Percentiles rank a stretch among this genome's conserved stretches.
Conservation (phyloP, 2,888 invertebrate species). For the Drosophila neonasuta region DNA sequence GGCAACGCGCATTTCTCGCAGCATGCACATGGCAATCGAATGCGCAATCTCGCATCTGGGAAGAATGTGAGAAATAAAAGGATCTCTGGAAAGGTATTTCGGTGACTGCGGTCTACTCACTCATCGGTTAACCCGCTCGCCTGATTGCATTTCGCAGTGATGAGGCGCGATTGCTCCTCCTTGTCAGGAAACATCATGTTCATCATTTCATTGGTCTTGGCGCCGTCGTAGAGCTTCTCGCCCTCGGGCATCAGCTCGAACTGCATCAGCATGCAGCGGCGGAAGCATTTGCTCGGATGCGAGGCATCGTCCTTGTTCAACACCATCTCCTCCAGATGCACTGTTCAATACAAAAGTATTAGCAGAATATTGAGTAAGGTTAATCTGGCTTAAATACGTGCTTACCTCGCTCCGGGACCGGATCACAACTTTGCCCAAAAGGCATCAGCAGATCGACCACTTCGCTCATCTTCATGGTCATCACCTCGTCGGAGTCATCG, state of each 20-base stretch:
- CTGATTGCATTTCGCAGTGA: conserved; percentile 58
- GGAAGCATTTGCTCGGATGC: conserved; percentile 77
- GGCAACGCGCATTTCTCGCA: conserved; percentile 57
- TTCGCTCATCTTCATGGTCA: conserved; percentile 57
- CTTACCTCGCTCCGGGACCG: conserved; percentile 58
- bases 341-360: conserved; percentile 33
- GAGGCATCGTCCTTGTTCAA: conserved; percentile 63
- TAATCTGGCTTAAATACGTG: too few species aligned
- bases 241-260: conserved; percentile 69
- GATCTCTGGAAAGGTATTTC: background rate
- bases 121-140: conserved; percentile 53
- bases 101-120: conserved; percentile 48
- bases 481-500: conserved; percentile 49
- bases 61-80: background rate
- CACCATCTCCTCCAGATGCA: conserved; percentile 67
- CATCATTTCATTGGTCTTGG: conserved; percentile 60
- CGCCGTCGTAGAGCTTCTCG: conserved; percentile 37
- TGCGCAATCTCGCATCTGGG: conserved; percentile 73
- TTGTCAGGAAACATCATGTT: conserved; percentile 64
- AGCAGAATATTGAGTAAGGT: too few species aligned
- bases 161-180: conserved; percentile 41
- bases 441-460: conserved; percentile 59
- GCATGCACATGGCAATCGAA: conserved; percentile 67
- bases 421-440: conserved; percentile 57
- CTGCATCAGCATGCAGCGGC: conserved; percentile 77